Evolutionary conservation across 1,140 invertebrate genomes (phyloP).

Genomic region (Rhopalosiphum maidis): DNA sequence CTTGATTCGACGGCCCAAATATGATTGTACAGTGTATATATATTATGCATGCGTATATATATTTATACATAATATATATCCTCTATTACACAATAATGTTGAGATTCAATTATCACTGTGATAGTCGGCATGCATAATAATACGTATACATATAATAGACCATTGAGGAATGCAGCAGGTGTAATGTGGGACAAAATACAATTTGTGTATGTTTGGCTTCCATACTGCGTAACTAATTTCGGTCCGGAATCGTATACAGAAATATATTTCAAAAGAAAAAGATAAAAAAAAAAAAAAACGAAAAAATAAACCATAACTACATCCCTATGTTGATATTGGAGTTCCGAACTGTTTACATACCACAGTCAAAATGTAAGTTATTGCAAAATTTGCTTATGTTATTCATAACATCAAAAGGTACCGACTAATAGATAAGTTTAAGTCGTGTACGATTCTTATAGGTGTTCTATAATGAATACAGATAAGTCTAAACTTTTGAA

Average conservation of each 20-base stretch:
- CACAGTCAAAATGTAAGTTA: conserved; percentile 37
- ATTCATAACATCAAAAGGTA: neutral
- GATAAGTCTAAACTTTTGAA: neutral
- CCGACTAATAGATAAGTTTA: neutral
- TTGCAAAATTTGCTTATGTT: conserved; percentile 8
- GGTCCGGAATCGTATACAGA: conserved; percentile 35
- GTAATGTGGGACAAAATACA: conserved; percentile 55
- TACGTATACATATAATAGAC: conserved; percentile 42
- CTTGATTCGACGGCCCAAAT: conserved; percentile 4
- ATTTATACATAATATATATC: neutral
- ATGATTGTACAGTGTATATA: neutral
- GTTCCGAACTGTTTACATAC: conserved; percentile 39
- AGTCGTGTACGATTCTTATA: neutral
- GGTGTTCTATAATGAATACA: neutral
- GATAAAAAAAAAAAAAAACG: neutral
- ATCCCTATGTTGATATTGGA: neutral
- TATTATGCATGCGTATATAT: neutral
- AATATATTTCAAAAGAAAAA: conserved; percentile 49
- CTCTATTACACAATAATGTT: conserved; percentile 21
- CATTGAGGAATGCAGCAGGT: conserved; percentile 57
- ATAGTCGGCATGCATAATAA: conserved; percentile 49
- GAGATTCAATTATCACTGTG: conserved; percentile 51
- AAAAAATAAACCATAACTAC: conserved; percentile 46
- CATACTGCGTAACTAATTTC: conserved; percentile 58
- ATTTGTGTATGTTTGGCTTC: conserved; percentile 55